A percentile compares a stretch with the other conserved stretches of the same genome.
Conservation (phyloP, 1,140 invertebrate genomes). For the Caenorhabditis inopinata region DNA sequence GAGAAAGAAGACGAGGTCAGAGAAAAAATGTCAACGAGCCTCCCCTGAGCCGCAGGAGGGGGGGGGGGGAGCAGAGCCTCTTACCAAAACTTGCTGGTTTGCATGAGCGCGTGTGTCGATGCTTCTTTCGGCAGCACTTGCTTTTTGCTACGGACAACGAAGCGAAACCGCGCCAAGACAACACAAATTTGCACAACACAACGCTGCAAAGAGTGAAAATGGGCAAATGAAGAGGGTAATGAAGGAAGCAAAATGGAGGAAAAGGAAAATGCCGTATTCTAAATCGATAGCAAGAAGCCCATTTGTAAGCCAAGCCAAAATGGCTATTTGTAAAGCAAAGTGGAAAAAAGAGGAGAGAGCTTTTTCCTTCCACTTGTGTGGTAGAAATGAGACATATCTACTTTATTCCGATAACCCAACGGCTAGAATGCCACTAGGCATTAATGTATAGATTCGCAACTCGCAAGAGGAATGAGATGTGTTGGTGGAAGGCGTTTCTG, state of each 20-base stretch:
- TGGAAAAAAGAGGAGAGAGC: background rate
- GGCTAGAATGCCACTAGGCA: background rate
- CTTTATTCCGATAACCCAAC: conserved; percentile 6
- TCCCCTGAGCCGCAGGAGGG: background rate
- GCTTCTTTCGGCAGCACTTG: background rate
- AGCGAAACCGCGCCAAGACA: background rate
- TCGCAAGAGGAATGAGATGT: background rate
- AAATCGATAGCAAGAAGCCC: conserved; percentile 14
- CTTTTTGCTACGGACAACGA: background rate
- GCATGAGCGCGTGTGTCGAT: background rate
- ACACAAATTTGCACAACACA: conserved; percentile 22
- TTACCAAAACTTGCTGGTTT: background rate
- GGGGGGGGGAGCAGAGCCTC: background rate
- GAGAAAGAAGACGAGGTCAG: conserved; percentile 11
- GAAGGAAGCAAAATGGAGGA: background rate
- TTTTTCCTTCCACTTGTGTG: background rate
- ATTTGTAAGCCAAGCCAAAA: background rate
- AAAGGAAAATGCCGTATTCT: background rate
- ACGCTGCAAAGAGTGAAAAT: conserved; percentile 26
- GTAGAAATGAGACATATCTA: conserved; percentile 30
- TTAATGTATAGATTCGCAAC: too few species aligned
- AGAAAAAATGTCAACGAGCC: conserved; percentile 23
- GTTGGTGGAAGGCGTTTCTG: too few species aligned
- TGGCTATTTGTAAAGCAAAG: background rate
- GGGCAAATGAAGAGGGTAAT: conserved; percentile 18